Evolutionary conservation across 2,113 vertebrate species (phyloP), one percentile per base, ranked within the genome.

Genomic region (Corvus moneduloides): DNA sequence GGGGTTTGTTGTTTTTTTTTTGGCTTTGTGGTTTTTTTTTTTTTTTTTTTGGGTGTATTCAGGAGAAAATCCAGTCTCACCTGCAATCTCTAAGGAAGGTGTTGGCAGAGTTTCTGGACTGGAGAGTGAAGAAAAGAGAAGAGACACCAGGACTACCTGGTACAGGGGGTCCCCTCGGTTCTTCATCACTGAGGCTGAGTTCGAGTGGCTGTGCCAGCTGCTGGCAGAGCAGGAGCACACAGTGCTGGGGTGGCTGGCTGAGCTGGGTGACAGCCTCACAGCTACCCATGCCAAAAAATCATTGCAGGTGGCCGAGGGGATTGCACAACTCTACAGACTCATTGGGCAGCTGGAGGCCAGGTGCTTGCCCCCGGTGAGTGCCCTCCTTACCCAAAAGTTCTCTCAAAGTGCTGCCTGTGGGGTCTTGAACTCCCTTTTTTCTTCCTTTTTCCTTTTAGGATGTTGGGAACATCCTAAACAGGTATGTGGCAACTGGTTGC

Each of bases 351-450:
- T 72, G 58, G 58, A 82, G 35, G 52, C 35, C 58, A 27, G 43
- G 27, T 15, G 13, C 13, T 27, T 44, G 19, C 19, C 63, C 8
- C 77, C 61, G 52, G 23, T 61, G 28, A 61, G 35, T 26, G 13
- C 15, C 10, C 17, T 22, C 22, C 52, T 10, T 7, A 12, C 7
- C 3, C 1, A 1, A 46, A 56, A 76, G 7, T 4, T 11, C 24
- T 48, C 22, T 16, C 13, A 6, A 23, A 33, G 26, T 6, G 22
- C 33, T 46, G 30, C 49, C 23, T 10, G 1, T 2, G 8, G 4
- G 1, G 6, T 9, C 51, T 26, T 20, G 7, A 79, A 22, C 2
- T 26, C 6, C 5, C 1, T 15, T 46, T 8, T 5, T 7, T 5
- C 7, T 6, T 9, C 6, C 23, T 18, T 59, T 67, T 54, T 21